A percentile compares a stretch with the other conserved stretches of the same genome.
phyloP scores from a whole-genome alignment of 2,888 invertebrate species.

The Trachelus tabidus region DNA sequence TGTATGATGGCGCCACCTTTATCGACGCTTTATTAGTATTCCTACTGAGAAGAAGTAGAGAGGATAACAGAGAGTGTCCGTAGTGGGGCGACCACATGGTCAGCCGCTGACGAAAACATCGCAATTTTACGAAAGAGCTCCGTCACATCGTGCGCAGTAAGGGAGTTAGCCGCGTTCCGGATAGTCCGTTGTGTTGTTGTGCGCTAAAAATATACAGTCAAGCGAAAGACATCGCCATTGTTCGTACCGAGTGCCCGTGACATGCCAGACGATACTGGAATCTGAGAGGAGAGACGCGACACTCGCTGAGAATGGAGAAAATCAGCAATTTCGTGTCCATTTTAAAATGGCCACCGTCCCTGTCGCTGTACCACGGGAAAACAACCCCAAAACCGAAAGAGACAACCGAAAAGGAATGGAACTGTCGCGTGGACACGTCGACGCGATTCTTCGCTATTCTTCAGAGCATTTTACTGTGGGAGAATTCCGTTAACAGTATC shows the following conservation, averaged over 20 bases:
- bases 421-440: constrained; percentile 21
- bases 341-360: neutral
- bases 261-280: neutral
- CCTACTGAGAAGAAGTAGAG: neutral
- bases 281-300: neutral
- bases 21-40: neutral
- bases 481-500: constrained; percentile 55
- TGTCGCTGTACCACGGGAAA: neutral
- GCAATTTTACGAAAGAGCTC: neutral
- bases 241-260: neutral
- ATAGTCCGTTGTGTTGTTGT: neutral
- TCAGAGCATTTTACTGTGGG: constrained; percentile 57
- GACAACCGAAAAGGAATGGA: neutral
- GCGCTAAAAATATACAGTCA: neutral
- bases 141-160: neutral
- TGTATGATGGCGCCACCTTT: neutral
- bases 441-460: constrained; percentile 42
- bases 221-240: neutral
- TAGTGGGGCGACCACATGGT: neutral
- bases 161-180: neutral
- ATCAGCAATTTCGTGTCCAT: neutral
- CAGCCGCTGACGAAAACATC: constrained; percentile 1
- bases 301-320: neutral
- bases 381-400: neutral
- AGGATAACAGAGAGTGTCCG: neutral